A percentile compares a stretch with the other conserved stretches of the same genome.
Conservation (phyloP, 2,113 vertebrate genomes). For the Oncorhynchus tshawytscha region DNA sequence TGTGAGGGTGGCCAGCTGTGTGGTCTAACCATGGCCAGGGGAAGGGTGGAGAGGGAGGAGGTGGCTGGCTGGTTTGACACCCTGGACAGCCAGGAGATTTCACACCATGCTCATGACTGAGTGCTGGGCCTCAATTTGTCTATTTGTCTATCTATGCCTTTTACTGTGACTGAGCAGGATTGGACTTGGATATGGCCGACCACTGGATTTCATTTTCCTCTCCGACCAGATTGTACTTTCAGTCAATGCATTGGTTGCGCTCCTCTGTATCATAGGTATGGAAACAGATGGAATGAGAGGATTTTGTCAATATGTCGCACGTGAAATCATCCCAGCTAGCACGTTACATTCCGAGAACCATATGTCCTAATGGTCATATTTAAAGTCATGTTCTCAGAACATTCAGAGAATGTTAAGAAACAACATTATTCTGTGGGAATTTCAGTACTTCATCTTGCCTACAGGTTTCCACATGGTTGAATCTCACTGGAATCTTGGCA, state of each 20-base stretch:
- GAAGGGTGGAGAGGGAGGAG: constrained; percentile 8
- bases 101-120: constrained; percentile 16
- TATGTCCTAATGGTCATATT: too few species aligned
- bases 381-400: too few species aligned
- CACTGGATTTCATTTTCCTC: constrained; percentile 69
- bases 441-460: too few species aligned
- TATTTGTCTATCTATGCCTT: constrained; percentile 12
- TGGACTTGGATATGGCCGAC: constrained; percentile 33
- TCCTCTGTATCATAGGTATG: neutral
- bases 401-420: too few species aligned
- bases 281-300: constrained; percentile 45
- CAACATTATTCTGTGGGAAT: too few species aligned
- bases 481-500: too few species aligned
- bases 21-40: neutral
- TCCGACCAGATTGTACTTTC: constrained; percentile 52
- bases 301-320: neutral
- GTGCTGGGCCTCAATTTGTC: neutral
- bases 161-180: constrained; percentile 24
- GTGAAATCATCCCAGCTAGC: neutral
- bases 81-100: constrained; percentile 20
- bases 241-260: constrained; percentile 47
- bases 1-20: neutral
- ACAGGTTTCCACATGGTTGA: too few species aligned
- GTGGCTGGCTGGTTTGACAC: constrained; percentile 9
- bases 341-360: too few species aligned